Evolutionary conservation across 2,888 invertebrate genomes (phyloP), one percentile per base, ranked within the genome.

Genomic region (Microplitis manilae): DNA sequence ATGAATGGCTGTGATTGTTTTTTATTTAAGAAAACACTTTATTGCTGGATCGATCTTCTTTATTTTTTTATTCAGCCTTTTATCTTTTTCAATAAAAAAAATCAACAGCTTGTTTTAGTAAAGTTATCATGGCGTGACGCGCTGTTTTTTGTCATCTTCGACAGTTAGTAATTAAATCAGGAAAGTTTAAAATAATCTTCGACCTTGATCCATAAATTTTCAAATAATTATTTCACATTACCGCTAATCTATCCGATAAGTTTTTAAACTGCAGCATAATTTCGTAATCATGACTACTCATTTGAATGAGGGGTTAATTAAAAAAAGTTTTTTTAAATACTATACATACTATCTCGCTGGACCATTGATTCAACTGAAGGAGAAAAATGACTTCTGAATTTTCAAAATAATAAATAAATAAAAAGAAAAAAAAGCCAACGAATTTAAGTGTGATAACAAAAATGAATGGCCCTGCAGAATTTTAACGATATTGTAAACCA

Each of bases 101-200:
- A 50, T 50, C 50, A 50, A 50, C 79, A 80, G 68, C 79, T 70
- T 75, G 70, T 77, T 69, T 76, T 80, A 70, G 74, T 69, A n/a
- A 70, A 76, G 62, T 75, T 77, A 76, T 79, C 41, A 73, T 70
- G 62, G 75, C 78, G 68, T 77, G 79, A 61, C 77, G 79, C 41
- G 79, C 70, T 73, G 72, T 67, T 77, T 77, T 77, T 77, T 76
- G 62, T 69, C 76, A 40, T 79, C 74, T 74, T 72, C 77, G 62
- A 61, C 74, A 75, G 77, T 70, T 78, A 68, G 59, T 76, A 62
- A 65, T 76, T 72, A 70, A 50, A 79, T 77, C 50, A 50, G 13
- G 50, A 30, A 30, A 30, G 30, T 30, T 50, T 50, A 50, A 50
- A 50, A 50, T 50, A 13, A 13, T 50, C 13, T 50, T 50, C 13